Base-by-base conservation (phyloP, 2,888 invertebrate genomes). In the Mythimna ferrago region DNA sequence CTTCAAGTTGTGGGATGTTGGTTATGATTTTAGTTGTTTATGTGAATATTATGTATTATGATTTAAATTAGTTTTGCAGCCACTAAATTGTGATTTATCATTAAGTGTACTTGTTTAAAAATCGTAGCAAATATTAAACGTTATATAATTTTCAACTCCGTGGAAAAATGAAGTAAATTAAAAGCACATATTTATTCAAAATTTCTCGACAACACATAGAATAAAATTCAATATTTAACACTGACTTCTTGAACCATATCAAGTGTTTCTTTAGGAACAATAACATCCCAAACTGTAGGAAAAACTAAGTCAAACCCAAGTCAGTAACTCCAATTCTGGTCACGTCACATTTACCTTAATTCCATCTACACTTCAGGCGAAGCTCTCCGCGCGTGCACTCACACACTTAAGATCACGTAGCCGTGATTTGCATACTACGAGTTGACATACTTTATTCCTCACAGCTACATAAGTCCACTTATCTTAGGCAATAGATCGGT, bases 401-500 rank as follows among this genome's bases (percentile, higher is more conserved):
- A 83, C 61, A 86, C 86, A 85, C 86, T 85, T 85, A 81, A 85
- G 86, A 86, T 84, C 82, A 83, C 60, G 71, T 58, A 53, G 56
- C 57, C 71, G 65, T 81, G 85, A 86, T 86, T 86, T 86, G 85
- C 86, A 84, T 86, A 86, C 78, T 80, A 73, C 76, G 21, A 61
- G 53, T 71, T 75, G 73, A 72, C 76, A 80, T 86, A 86, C 71
- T 83, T 84, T 85, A 82, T 86, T 81, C 74, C 73, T 80, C 72
- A 77, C 71, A 81, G 86, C 81, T 80, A 84, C 75, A 85, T 82
- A 84, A 84, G 75, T 85, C 66, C 73, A 79, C 81, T 84, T 86
- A 86, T 86, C 86, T 78, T 57, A 64, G 21, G 85, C 73, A 78
- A 85, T 86, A 86, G 85, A 86, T 86, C 86, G 87, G 83, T 82